These are phyloP conservation scores for Drosophila azteca DNA, from an alignment of 1,140 invertebrate genomes.

Conservation along the genomic window DNA sequence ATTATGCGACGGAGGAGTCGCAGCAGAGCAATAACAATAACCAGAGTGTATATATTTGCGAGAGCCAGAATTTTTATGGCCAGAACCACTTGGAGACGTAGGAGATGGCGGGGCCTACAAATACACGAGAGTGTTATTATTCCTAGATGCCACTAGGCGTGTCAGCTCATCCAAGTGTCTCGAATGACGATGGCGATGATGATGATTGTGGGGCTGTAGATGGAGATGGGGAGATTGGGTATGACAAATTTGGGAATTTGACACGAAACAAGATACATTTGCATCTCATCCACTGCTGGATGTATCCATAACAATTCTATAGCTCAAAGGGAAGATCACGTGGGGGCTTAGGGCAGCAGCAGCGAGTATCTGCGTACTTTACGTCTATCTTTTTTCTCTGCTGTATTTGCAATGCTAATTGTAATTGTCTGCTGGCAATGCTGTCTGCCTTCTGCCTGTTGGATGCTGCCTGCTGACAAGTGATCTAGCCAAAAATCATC, in stretches of 20 bases:
- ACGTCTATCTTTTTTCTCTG: constrained; percentile 42
- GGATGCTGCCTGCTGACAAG: constrained; percentile 54
- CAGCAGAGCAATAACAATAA: constrained; percentile 48
- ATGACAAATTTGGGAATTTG: constrained; percentile 53
- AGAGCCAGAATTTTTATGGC: constrained; percentile 53
- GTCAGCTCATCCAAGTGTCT: constrained; percentile 51
- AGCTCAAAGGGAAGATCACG: constrained; percentile 43
- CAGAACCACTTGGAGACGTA: constrained; percentile 57
- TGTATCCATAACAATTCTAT: constrained; percentile 38
- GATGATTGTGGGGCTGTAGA: not conserved
- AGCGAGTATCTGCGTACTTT: constrained; percentile 38
- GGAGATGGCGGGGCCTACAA: constrained; percentile 6
- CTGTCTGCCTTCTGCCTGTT: too few relatives aligned
- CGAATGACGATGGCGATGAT: too few relatives aligned
- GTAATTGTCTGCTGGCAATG: constrained; percentile 33
- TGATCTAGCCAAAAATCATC: constrained; percentile 74
- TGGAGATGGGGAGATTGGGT: too few relatives aligned
- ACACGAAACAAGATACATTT: constrained; percentile 54
- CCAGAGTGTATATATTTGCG: constrained; percentile 22
- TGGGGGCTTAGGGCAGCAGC: too few relatives aligned
- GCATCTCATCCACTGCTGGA: constrained; percentile 19
- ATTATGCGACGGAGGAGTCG: constrained; percentile 59
- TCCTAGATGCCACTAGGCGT: constrained; percentile 67
- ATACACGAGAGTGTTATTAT: constrained; percentile 25
- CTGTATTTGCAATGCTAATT: constrained; percentile 74